These are phyloP conservation scores for Crotalus horridus DNA, from an alignment of 2,113 vertebrate genomes.

Conservation along the genomic window DNA sequence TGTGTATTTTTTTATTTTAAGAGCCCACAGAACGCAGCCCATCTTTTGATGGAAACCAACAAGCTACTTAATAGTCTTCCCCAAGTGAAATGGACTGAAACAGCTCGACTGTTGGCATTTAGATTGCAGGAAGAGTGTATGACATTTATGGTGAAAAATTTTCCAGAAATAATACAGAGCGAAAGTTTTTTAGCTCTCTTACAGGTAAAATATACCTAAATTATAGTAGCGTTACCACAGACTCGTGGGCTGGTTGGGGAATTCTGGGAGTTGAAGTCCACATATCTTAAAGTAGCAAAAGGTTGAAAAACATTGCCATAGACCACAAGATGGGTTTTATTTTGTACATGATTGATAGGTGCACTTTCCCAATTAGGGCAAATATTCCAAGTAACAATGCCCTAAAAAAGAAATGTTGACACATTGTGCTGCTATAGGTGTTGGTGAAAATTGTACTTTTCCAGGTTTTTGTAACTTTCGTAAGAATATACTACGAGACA, in stretches of 20 bases:
- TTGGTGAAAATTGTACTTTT: neutral
- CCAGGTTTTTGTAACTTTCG: neutral
- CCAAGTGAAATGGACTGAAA: slow-evolving; percentile 89
- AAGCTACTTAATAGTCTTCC: slow-evolving; percentile 83
- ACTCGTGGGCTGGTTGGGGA: neutral
- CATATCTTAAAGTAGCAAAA: neutral
- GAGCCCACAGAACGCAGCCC: slow-evolving; percentile 81
- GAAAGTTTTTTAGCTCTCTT: slow-evolving; percentile 79
- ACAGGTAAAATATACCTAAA: slow-evolving; percentile 72
- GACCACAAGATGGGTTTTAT: neutral
- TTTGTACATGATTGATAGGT: neutral
- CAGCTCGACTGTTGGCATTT: slow-evolving; percentile 74
- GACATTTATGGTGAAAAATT: slow-evolving; percentile 76
- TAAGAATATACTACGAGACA: neutral
- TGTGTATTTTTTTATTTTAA: slow-evolving; percentile 62
- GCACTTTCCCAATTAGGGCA: neutral
- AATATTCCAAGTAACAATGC: neutral
- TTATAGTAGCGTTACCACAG: slow-evolving; percentile 7
- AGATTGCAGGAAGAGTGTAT: slow-evolving; percentile 83
- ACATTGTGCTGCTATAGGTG: neutral
- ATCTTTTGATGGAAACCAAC: slow-evolving; percentile 83
- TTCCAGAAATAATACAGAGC: slow-evolving; percentile 74
- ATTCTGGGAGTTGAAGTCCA: neutral
- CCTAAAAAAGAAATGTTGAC: neutral
- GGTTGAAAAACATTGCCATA: neutral